These are phyloP conservation scores for Orthosia gothica DNA, from an alignment of 2,888 invertebrate species.

Conservation along the genomic window DNA sequence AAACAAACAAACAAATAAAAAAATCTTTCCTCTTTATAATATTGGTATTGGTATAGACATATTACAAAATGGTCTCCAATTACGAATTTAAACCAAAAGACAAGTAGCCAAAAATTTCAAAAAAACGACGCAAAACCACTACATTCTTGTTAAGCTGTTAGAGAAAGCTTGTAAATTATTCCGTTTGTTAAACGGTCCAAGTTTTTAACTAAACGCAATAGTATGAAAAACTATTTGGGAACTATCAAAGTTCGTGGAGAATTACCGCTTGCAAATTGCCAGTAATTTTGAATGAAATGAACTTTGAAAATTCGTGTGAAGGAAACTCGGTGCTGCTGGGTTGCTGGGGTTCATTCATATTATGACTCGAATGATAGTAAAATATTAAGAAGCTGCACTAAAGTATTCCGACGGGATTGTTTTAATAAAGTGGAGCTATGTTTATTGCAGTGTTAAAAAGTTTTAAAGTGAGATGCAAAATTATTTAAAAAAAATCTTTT, in stretches of 20 bases:
- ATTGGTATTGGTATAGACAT: no score
- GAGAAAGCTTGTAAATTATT: constrained; percentile 67
- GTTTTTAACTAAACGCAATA: constrained; percentile 78
- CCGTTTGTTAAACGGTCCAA: constrained; percentile 70
- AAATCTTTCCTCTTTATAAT: no score
- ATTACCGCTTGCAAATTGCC: constrained; percentile 81
- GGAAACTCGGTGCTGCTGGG: constrained; percentile 70
- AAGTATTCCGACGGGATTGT: constrained; percentile 32
- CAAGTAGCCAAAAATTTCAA: not conserved
- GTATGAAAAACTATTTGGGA: constrained; percentile 81
- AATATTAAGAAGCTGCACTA: constrained; percentile 46
- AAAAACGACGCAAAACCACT: constrained; percentile 13
- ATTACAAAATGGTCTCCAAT: not conserved
- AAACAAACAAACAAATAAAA: no score
- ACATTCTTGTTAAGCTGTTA: constrained; percentile 47
- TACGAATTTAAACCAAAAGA: not conserved
- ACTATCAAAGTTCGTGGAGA: constrained; percentile 81
- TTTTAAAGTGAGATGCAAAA: not conserved
- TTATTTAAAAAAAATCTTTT: no score
- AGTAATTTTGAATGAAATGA: constrained; percentile 81
- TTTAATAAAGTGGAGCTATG: constrained; percentile 22
- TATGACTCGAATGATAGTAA: constrained; percentile 62
- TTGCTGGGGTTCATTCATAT: constrained; percentile 67
- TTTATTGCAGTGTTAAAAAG: not conserved
- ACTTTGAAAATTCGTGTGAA: constrained; percentile 78